Base-by-base conservation (phyloP, 2,113 vertebrate genomes). In the Saguinus midas region DNA sequence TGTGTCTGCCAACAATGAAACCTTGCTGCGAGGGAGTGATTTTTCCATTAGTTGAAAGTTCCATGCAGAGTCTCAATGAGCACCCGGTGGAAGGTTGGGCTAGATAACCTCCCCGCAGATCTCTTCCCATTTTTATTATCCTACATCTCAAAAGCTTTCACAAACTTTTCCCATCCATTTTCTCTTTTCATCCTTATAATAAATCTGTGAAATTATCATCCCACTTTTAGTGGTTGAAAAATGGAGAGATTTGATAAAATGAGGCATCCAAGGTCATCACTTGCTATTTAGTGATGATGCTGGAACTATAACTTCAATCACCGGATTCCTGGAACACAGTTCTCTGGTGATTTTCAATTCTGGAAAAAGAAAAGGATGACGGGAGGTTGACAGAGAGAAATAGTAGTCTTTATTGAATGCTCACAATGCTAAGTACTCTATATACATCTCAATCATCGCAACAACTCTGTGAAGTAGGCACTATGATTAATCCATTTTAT, bases 121-220 rank as follows among this genome's bases (percentile, higher is more conserved):
- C 23, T 78, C n/a, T 68, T 50, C 76, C 35, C 12, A 2, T 66
- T 84, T 85, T 75, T 83, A 72, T 27, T 68, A 89, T 35, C 20
- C 55, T 78, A 7, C 8, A 35, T 79, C 50, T 87, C 50, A 66
- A 20, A 48, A 32, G 45, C 35, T 88, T 95, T 72, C 61, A 81
- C 78, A 83, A 25, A 25, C 66, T 43, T 64, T 83, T 14, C 21
- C 8, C 58, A 83, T 61, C 68, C 64, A 80, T 61, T 75, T 87
- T 76, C n/a, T 90, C 78, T 90, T 95, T 87, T 52, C 58, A 88
- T 68, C 21, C 17, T 72, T 45, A 61, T 14, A 82, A 40, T 18
- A 95, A 93, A 92, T 79, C 45, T 83, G 21, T 75, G 64, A 96
- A 82, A 92, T 91, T 66, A 85, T 84, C n/a, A 50, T 64, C 17